Base-by-base conservation (phyloP, 2,113 vertebrate genomes). In the Mellivora capensis region DNA sequence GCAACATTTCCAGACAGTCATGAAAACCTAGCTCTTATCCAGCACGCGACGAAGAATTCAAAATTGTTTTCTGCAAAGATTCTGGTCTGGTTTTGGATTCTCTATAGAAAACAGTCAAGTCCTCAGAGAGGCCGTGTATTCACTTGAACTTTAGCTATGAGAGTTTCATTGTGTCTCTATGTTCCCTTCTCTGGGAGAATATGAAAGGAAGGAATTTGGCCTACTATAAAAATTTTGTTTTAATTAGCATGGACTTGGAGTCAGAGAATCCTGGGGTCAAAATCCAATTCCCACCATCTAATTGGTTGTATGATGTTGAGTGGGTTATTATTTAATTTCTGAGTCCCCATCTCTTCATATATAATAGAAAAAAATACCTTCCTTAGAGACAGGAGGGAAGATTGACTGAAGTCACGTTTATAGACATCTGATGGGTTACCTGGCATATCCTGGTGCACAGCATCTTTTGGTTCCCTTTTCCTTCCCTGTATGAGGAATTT, bases 291-390 rank as follows among this genome's bases (percentile, higher is more conserved):
- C 64, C 74, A 49, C 23, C 31, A 37, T 57, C 31, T 49, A 90
- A 81, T 9, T 92, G 37, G 61, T 39, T 90, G 39, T 37, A 87
- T 95, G 71, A 79, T 76, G 85, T 71, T 97, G 62, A 80, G 6
- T 7, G 91, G 69, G 7, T n/a, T 90, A 49, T 91, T 91, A 82
- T 57, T 85, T 76, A 83, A 81, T 54, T 92, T 97, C 54, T 59
- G 37, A 94, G 74, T 17, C 20, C n/a, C 29, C 6, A 4, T 79
- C 7, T 90, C 49, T 93, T 83, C 31, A 42, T 44, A 44, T 79
- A 2, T 64, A 89, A n/a, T 82, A 90, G 52, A 91, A 54, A 82
- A 81, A 94, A 88, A 14, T 64, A 27, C 3, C 34, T 88, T 76
- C 44, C 7, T 61, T 90, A 29, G 29, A 86, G 31, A 64, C 20